Base-by-base conservation (phyloP, 2,113 vertebrate genomes). In the Rhinolophus sinicus region DNA sequence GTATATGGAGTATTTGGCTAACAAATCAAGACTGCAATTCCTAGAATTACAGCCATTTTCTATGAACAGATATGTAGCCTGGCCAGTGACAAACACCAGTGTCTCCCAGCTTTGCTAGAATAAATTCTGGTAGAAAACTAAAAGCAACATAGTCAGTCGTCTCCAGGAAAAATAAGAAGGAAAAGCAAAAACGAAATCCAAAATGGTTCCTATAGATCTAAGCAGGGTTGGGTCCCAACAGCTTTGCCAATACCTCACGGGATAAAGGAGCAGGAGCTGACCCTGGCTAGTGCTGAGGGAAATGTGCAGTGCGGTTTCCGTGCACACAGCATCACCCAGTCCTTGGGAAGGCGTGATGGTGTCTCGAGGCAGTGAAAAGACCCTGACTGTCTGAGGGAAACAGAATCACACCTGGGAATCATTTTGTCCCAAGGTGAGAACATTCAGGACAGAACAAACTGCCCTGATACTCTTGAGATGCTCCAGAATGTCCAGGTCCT, bases 41-140 rank as follows among this genome's bases (percentile, higher is more conserved):
- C 93, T 96, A 96, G 97, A 98, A 98, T 40, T 95, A 35, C 86
- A 97, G 93, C 72, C 95, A 96, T 98, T 85, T 98, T 97, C 97
- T 97, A 47, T 64, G 96, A 96, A 94, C 47, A 86, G 56, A 94
- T 8, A 47, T 10, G 75, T 11, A 87, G 93, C 73, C 58, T 13
- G 69, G 72, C 83, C 92, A 95, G 75, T 44, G 65, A 89, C 24
- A 96, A 97, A 97, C 95, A 84, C n/a, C 40, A 33, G 5, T n/a
- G 60, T 33, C 82, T 97, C 91, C 22, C 50, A 65, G 50, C 0
- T 7, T n/a, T 50, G 75, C 64, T 76, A 35, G 52, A 95, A 69
- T 50, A 18, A 85, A 77, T 2, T 50, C 38, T 86, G 91, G 89
- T 75, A 96, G 85, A 91, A 13, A 94, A 54, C 1, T 44, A 69